Conservation (phyloP, 2,888 invertebrate genomes). For the Beris chalybata region DNA sequence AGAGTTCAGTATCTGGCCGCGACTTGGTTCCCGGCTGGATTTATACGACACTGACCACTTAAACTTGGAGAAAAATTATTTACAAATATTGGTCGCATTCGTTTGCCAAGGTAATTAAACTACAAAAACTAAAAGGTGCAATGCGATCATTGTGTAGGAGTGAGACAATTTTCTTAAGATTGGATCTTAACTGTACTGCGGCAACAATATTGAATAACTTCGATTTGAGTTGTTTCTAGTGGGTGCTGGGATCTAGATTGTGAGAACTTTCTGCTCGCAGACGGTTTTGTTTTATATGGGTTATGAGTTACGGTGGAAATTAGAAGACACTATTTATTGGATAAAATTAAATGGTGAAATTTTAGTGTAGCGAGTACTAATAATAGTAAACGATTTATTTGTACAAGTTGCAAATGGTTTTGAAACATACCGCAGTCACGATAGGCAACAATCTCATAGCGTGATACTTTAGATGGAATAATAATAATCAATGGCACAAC, state of each 20-base stretch:
- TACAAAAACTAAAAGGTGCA: conserved; percentile 27
- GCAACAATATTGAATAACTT: conserved; percentile 15
- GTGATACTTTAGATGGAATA: no score
- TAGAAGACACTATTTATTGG: conserved; percentile 23
- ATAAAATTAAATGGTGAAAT: not conserved
- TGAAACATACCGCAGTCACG: not conserved
- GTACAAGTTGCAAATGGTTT: not conserved
- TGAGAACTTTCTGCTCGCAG: conserved; percentile 10
- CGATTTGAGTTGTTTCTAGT: conserved; percentile 18
- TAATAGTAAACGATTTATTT: conserved; percentile 15
- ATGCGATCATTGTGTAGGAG: conserved; percentile 26
- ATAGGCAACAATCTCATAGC: no score
- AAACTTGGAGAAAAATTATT: conserved; percentile 28
- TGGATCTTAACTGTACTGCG: conserved; percentile 1
- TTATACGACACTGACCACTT: conserved; percentile 14
- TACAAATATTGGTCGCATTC: conserved; percentile 28
- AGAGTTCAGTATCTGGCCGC: no score
- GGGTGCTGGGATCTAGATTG: conserved; percentile 31
- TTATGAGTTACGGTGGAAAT: conserved; percentile 22
- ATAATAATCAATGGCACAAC: no score
- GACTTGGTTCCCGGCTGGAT: not conserved
- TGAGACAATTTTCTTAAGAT: conserved; percentile 30
- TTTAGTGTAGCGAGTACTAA: conserved; percentile 3
- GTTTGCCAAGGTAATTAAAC: conserved; percentile 33
- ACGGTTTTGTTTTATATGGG: conserved; percentile 2